Conservation (phyloP, 2,888 invertebrate genomes). For the Tortrix viridana region DNA sequence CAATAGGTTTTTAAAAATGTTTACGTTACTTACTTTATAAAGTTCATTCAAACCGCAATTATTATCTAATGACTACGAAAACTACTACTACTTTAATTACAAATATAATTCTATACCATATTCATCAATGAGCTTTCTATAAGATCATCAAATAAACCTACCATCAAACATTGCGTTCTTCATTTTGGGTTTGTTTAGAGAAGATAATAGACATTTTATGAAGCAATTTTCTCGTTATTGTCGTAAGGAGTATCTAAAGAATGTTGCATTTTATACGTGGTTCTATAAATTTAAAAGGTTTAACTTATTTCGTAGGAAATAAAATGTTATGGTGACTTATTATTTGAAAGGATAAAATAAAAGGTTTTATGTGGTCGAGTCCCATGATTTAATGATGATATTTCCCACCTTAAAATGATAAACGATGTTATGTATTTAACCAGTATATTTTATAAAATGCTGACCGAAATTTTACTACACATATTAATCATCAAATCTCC, state of each 20-base stretch:
- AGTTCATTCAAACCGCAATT: too few species aligned
- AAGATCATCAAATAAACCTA: conserved; percentile 60
- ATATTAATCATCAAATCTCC: conserved; percentile 57
- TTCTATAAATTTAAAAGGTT: conserved; percentile 42
- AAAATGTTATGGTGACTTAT: background rate
- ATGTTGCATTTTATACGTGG: conserved; percentile 38
- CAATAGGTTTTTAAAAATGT: too few species aligned
- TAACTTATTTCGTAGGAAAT: conserved; percentile 12
- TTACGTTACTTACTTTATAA: too few species aligned
- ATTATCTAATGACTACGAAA: too few species aligned
- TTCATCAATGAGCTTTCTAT: background rate
- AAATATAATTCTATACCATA: too few species aligned
- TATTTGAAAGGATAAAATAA: background rate
- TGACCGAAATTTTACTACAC: background rate
- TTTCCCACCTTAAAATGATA: background rate
- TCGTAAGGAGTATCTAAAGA: conserved; percentile 50
- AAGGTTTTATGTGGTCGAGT: background rate
- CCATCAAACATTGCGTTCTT: conserved; percentile 53
- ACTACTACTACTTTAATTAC: too few species aligned
- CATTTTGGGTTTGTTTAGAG: conserved; percentile 43
- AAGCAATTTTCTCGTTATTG: conserved; percentile 61
- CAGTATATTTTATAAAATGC: background rate
- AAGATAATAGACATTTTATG: conserved; percentile 63
- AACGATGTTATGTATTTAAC: background rate
- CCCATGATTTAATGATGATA: background rate